These are phyloP conservation scores for Cylloceria caligata DNA, from an alignment of 2,888 invertebrate species.

Conservation along the genomic window DNA sequence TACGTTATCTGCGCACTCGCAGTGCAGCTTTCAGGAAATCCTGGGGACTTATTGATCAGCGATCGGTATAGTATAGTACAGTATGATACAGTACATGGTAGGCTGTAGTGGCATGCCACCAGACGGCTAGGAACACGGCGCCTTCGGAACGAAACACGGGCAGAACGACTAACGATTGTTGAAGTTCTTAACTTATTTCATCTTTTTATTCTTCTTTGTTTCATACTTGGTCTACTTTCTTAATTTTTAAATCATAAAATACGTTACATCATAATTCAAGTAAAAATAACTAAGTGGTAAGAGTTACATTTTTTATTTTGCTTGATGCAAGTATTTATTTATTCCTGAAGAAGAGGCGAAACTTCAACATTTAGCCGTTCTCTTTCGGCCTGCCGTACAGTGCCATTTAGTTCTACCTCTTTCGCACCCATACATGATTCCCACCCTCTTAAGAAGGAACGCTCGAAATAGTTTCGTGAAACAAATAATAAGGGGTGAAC, in stretches of 20 bases:
- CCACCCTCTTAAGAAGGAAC: too few relatives aligned
- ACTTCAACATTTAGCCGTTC: too few relatives aligned
- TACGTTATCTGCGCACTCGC: conserved; percentile 71
- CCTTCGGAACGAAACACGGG: conserved; percentile 33
- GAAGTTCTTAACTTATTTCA: conserved; percentile 38
- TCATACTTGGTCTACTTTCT: not conserved
- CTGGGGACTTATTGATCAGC: conserved; percentile 77
- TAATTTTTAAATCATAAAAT: not conserved
- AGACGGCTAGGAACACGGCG: conserved; percentile 23
- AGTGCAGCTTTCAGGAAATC: conserved; percentile 68
- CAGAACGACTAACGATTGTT: conserved; percentile 48
- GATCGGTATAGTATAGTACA: conserved; percentile 71
- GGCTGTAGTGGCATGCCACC: conserved; percentile 23
- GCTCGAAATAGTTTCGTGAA: too few relatives aligned
- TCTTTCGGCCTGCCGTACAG: too few relatives aligned
- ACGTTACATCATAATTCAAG: too few relatives aligned
- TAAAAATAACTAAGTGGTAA: too few relatives aligned
- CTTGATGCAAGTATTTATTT: too few relatives aligned
- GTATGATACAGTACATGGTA: conserved; percentile 29
- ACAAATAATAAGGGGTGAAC: too few relatives aligned
- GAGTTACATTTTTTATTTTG: too few relatives aligned
- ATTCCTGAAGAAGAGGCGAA: too few relatives aligned
- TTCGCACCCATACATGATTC: too few relatives aligned
- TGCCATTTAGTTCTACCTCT: too few relatives aligned
- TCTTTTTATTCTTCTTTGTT: not conserved